phyloP scores from a whole-genome alignment of 53 echinoderm and acorn worm genomes.

The Crossaster papposus region DNA sequence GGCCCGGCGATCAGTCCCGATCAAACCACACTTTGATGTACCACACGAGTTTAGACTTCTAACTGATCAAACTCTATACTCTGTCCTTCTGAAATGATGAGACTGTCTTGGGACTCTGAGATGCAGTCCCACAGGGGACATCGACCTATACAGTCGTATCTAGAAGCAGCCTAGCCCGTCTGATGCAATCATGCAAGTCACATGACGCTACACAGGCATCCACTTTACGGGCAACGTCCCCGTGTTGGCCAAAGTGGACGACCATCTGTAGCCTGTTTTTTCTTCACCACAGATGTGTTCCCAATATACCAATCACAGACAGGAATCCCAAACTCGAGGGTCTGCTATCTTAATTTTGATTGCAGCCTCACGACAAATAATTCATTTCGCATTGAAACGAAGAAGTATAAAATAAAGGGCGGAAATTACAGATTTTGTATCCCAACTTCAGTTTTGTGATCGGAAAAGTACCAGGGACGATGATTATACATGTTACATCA shows the following conservation, averaged over 20 bases:
- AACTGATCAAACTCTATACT: not conserved
- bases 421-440: not conserved
- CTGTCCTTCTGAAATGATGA: not conserved
- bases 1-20: slow-evolving; percentile 17
- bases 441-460: not conserved
- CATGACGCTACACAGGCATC: not conserved
- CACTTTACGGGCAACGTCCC: not conserved
- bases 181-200: slow-evolving; percentile 23
- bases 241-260: too few relatives aligned
- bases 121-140: slow-evolving; percentile 1
- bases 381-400: not conserved
- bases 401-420: not conserved
- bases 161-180: not conserved
- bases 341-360: not conserved
- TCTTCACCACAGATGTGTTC: not conserved
- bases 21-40: not conserved
- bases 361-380: not conserved
- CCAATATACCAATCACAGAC: not conserved
- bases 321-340: not conserved
- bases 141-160: slow-evolving; percentile 14
- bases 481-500: too few relatives aligned
- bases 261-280: not conserved
- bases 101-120: not conserved
- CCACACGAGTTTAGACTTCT: not conserved
- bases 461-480: not conserved